Conservation (phyloP, 2,113 vertebrate genomes). For the Phalacrocorax carbo region DNA sequence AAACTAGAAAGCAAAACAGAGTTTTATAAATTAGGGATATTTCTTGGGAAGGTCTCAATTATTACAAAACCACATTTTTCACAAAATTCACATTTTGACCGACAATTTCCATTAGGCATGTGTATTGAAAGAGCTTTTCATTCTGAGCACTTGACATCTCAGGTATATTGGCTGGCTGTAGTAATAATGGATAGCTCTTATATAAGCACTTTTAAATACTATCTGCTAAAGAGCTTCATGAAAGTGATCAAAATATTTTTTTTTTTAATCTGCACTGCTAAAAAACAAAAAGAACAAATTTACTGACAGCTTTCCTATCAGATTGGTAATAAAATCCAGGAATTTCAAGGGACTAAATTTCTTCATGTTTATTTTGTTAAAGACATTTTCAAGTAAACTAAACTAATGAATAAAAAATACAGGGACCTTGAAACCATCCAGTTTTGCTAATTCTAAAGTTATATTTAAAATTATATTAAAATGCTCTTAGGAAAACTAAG, state of each 20-base stretch:
- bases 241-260: not conserved
- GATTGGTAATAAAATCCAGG: not conserved
- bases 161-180: not conserved
- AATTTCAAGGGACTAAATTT: not conserved
- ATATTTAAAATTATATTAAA: not conserved
- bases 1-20: not conserved
- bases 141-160: not conserved
- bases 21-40: not conserved
- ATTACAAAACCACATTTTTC: not conserved
- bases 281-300: not conserved
- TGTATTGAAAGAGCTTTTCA: not conserved
- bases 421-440: not conserved
- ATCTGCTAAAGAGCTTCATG: not conserved
- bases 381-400: not conserved
- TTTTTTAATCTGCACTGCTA: not conserved
- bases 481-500: not conserved
- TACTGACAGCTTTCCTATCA: not conserved
- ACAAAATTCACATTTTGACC: not conserved
- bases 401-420: not conserved
- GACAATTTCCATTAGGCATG: not conserved
- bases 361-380: accelerated
- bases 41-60: not conserved
- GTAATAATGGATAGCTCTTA: not conserved
- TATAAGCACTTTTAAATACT: not conserved
- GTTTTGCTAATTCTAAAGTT: not conserved